Base-by-base conservation (phyloP, 2,888 invertebrate genomes). In the Dolichomitus sp. region DNA sequence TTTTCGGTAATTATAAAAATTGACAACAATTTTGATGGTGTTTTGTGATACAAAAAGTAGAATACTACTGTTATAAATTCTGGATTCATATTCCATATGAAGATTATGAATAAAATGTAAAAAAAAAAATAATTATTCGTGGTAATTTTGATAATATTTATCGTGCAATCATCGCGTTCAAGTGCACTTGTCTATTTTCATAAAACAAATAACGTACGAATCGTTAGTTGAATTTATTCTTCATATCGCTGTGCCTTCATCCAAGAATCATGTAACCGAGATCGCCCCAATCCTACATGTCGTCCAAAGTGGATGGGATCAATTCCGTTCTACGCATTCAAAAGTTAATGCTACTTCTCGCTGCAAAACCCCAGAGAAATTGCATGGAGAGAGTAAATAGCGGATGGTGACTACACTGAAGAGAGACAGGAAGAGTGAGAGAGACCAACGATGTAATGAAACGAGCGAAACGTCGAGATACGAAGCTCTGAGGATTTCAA, bases 391-490 rank as follows among this genome's bases (percentile, higher is more conserved):
- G 23, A 23, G 52, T 23, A 52, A 52, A 52, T 23, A 52, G 52
- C 23, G 23, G 11, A 19, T 52, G 11, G 19, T 19, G 11, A 23
- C 11, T 11, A 12, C 9, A 2, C 52, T 23, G 23, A 52, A 52
- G 52, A 52, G 52, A 52, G 11, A 27, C 27, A 4, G 4, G 3
- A 0, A 27, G 59, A 6, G n/a, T n/a, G 57, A 52, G 33, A 14
- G 66, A 73, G 69, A 50, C 37, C 33, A 80, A 63, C 63, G 45
- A 69, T 74, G 33, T 42, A 42, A 33, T 33, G 33, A 59, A 59
- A 59, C 50, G 54, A 75, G 61, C 17, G 50, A 72, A 73, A 72
- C 59, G 72, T 66, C 48, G 77, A 66, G 72, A 77, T 66, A 54
- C 14, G 33, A 33, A 33, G 14, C 30, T 30, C 59, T 2, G 33